Percentiles rank a stretch among this genome's conserved stretches.
Conservation (phyloP, 2,797 vertebrate genomes). For the Distichodus sexfasciatus region DNA sequence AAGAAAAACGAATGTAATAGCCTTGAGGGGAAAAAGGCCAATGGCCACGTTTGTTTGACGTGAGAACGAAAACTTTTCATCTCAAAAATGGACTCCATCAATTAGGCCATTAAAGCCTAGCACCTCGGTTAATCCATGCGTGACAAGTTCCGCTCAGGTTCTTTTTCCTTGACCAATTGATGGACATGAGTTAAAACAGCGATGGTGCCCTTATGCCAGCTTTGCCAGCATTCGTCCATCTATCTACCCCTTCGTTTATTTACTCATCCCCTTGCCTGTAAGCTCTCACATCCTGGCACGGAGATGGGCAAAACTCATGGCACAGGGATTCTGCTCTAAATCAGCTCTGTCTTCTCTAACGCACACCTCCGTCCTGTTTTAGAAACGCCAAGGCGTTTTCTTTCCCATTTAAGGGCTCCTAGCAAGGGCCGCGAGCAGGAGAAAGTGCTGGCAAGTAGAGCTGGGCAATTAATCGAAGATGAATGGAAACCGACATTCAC, state of each 20-base stretch:
- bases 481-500: no score
- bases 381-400: constrained; percentile 67
- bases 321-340: constrained; percentile 53
- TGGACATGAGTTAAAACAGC: constrained; percentile 46
- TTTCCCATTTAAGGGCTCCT: constrained; percentile 76
- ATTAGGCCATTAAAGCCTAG: no score
- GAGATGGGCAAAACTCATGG: constrained; percentile 51
- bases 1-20: no score
- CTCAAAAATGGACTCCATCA: no score
- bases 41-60: no score
- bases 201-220: constrained; percentile 40
- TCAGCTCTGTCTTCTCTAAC: constrained; percentile 52
- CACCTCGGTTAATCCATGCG: constrained; percentile 17
- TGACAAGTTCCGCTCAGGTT: constrained; percentile 25
- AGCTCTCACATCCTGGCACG: constrained; percentile 38
- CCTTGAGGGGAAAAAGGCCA: no score
- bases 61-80: no score
- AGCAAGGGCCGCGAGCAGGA: constrained; percentile 28
- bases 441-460: constrained; percentile 57
- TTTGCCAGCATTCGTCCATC: constrained; percentile 47
- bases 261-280: constrained; percentile 25
- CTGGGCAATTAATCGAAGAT: no score
- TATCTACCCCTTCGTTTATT: constrained; percentile 14
- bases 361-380: constrained; percentile 70
- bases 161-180: constrained; percentile 50